A percentile compares a stretch with the other conserved stretches of the same genome.
phyloP scores from a whole-genome alignment of 2,797 vertebrate species.

The Iguana delicatissima region DNA sequence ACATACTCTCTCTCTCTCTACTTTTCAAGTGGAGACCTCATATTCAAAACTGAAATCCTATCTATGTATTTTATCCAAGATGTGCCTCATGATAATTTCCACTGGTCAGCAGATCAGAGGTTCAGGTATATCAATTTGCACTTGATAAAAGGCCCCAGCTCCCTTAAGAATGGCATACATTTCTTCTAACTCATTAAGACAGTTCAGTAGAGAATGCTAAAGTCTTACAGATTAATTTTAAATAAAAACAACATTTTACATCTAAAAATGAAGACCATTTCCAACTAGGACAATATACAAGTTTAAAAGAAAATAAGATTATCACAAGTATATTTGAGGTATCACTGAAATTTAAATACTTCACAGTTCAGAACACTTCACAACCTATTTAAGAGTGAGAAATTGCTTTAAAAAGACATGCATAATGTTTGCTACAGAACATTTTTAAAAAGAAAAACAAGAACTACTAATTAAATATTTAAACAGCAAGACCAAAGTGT shows the following conservation, averaged over 20 bases:
- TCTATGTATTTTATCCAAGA: not conserved
- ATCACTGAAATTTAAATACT: not conserved
- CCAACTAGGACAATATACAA: not conserved
- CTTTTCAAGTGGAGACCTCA: constrained; percentile 38
- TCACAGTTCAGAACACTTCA: not conserved
- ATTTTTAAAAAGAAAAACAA: not conserved
- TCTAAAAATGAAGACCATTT: not conserved
- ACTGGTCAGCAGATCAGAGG: not conserved
- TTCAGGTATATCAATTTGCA: not conserved
- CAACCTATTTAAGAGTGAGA: constrained; percentile 15
- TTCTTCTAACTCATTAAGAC: constrained; percentile 23
- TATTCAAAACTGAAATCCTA: constrained; percentile 62
- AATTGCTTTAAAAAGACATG: constrained; percentile 9
- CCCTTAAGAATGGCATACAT: constrained; percentile 5
- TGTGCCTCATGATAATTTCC: constrained; percentile 38
- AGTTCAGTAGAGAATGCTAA: not conserved
- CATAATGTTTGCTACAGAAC: constrained; percentile 1
- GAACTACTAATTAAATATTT: not conserved
- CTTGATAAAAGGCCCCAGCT: not conserved
- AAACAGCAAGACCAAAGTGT: too few relatives aligned
- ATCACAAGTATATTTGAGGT: not conserved
- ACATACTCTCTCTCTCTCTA: constrained; percentile 21
- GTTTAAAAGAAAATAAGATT: constrained; percentile 1
- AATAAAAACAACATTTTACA: not conserved
- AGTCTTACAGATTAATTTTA: not conserved